Evolutionary conservation across 2,888 invertebrate genomes (phyloP), one percentile per base, ranked within the genome.

Genomic region (Emmelina monodactyla): DNA sequence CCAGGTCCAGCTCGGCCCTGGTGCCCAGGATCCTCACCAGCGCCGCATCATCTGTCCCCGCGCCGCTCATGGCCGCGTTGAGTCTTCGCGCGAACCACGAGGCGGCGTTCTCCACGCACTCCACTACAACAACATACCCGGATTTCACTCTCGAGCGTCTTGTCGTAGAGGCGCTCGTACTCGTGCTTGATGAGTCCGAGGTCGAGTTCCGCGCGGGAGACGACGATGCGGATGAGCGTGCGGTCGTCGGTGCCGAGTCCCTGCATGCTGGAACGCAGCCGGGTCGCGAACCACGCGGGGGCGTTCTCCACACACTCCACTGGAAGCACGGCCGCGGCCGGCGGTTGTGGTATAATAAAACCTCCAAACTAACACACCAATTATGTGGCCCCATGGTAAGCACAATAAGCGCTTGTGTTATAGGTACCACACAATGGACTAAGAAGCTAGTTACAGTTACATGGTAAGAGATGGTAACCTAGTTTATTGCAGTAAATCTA

Each of bases 241-340:
- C 73, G 66, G 70, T 91, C 90, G 58, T 88, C 84, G 2, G 91
- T 91, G 37, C 91, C 91, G 30, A 83, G 55, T 0, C 90, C 90
- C 47, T 84, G 81, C 83, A 89, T 85, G 2, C 88, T 84, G 34
- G 70, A 62, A 40, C 88, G 83, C 10, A 90, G 65, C 0, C 86
- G 75, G 40, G 79, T 80, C 34, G 90, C 89, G 68, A 88, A 90
- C 75, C 85, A 90, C 2, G 85, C 84, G 2, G 86, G 67, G 3
- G 85, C 81, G 47, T 81, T 84, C 54, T 87, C 84, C 22, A 87
- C 87, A 60, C 87, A 86, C 59, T 88, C 87, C 53, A 89, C 89
- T 89, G 69, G 11, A 61, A 62, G 32, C 14, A 16, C 11, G 19
- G 9, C 25, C 3, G 25, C 25, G 25, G 19, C 3, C n/a, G n/a